Conservation (phyloP, 2,797 vertebrate genomes). For the Mallotus villosus region DNA sequence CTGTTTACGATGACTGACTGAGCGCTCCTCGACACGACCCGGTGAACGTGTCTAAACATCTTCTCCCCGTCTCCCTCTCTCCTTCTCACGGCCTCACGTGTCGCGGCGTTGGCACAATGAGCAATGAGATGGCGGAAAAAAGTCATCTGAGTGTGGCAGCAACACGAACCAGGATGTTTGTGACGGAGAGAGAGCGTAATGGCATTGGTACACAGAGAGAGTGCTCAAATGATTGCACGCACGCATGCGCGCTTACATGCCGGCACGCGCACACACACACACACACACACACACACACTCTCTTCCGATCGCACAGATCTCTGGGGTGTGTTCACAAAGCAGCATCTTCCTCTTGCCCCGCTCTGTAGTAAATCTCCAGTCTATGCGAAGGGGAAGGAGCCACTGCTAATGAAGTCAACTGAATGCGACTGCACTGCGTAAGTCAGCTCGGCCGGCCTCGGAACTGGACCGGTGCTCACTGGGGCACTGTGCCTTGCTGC, state of each 20-base stretch:
- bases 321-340: not conserved
- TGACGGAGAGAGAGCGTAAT: conserved; percentile 44
- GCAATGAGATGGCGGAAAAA: not conserved
- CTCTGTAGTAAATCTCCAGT: conserved; percentile 59
- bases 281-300: not conserved
- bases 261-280: not conserved
- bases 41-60: conserved; percentile 32
- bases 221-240: conserved; percentile 29
- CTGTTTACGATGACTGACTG: conserved; percentile 61
- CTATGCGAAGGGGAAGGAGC: conserved; percentile 56
- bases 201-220: conserved; percentile 1
- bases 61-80: not conserved
- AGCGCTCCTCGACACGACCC: conserved; percentile 48
- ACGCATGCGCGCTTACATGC: conserved; percentile 20
- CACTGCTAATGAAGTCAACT: conserved; percentile 66
- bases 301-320: not conserved
- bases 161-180: not conserved
- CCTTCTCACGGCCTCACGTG: not conserved
- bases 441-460: conserved; percentile 54
- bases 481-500: conserved; percentile 39
- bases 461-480: conserved; percentile 47
- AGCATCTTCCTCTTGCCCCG: conserved; percentile 55
- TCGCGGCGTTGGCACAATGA: not conserved
- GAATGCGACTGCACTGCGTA: conserved; percentile 70
- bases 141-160: conserved; percentile 37